Conservation (phyloP, 2,797 vertebrate genomes). For the Cryptoblepharus egeriae region DNA sequence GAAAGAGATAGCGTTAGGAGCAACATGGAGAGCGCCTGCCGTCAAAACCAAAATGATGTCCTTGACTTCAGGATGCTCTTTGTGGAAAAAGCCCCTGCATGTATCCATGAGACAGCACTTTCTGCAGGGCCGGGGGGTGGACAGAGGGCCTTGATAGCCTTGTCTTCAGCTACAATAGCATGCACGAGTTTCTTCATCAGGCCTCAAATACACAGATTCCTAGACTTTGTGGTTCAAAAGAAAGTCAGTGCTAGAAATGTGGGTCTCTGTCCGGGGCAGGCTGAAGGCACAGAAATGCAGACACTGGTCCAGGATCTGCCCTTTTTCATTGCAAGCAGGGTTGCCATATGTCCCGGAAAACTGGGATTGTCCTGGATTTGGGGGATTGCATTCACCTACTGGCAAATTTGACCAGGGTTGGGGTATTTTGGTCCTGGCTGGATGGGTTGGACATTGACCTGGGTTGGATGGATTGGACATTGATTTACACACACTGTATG, state of each 20-base stretch:
- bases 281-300: too few species aligned
- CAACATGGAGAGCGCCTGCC: fast-evolving
- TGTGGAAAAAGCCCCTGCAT: fast-evolving
- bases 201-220: background rate
- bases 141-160: background rate
- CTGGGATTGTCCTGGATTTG: too few species aligned
- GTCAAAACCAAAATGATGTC: background rate
- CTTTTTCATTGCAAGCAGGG: too few species aligned
- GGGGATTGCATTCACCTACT: too few species aligned
- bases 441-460: too few species aligned
- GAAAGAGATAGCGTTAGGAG: background rate
- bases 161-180: background rate
- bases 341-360: too few species aligned
- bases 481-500: too few species aligned
- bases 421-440: too few species aligned
- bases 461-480: too few species aligned
- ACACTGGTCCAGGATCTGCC: too few species aligned
- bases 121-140: background rate
- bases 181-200: background rate
- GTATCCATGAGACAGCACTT: background rate
- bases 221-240: background rate
- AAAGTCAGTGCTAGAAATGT: background rate
- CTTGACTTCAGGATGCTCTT: background rate
- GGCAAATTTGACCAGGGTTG: too few species aligned
- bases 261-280: background rate